phyloP scores from a whole-genome alignment of 2,797 vertebrate species.

The Sebastes ruberrimus region DNA sequence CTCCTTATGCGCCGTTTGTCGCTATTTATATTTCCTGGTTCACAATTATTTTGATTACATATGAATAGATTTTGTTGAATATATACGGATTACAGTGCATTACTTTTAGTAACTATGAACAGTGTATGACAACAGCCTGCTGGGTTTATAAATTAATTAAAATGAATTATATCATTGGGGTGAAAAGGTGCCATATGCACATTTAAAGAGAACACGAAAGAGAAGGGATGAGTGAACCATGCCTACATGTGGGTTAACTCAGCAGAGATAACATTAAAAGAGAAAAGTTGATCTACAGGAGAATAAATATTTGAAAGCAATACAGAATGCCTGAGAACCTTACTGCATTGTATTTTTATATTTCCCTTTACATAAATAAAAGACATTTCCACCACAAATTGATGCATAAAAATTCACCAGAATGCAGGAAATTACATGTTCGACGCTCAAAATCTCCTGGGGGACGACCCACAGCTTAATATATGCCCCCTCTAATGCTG shows the following conservation, averaged over 20 bases:
- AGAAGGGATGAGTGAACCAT: background rate
- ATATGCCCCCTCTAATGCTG: background rate
- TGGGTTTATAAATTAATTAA: background rate
- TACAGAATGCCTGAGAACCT: background rate
- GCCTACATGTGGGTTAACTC: background rate
- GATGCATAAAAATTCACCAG: background rate
- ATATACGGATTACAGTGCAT: too few relatives aligned
- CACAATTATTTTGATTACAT: too few relatives aligned
- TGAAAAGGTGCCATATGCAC: background rate
- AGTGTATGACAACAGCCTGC: background rate
- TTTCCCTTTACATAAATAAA: background rate
- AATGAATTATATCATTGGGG: background rate
- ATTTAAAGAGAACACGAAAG: background rate
- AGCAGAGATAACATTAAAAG: background rate
- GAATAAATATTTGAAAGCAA: background rate
- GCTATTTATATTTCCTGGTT: too few relatives aligned
- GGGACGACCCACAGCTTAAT: background rate
- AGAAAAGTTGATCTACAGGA: background rate
- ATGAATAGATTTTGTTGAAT: accelerated
- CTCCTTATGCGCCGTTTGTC: too few relatives aligned
- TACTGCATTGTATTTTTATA: background rate
- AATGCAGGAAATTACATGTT: background rate
- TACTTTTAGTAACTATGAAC: too few relatives aligned
- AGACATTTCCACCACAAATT: background rate
- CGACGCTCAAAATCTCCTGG: background rate